These are phyloP conservation scores for Drosophila algonquin DNA, from an alignment of 2,888 invertebrate species.

Conservation along the genomic window DNA sequence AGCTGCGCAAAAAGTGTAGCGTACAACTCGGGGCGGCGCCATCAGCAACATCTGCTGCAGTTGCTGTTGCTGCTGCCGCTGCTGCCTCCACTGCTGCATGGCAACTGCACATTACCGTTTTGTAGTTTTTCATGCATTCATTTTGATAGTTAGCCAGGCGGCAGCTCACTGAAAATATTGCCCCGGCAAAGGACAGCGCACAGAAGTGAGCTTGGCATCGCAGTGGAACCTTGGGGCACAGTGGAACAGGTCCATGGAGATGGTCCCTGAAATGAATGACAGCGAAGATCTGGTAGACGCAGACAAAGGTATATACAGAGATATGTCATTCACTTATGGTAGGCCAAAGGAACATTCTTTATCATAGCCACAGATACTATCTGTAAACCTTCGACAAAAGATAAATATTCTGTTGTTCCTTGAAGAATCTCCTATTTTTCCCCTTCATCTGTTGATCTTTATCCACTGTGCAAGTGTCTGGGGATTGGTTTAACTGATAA, in stretches of 20 bases:
- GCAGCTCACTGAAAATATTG: conserved; percentile 61
- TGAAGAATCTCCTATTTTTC: no score
- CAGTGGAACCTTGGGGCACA: neutral
- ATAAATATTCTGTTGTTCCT: no score
- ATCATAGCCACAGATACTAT: no score
- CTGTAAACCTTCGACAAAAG: no score
- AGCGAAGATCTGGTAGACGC: neutral
- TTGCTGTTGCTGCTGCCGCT: conserved; percentile 30
- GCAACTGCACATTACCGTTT: conserved; percentile 73
- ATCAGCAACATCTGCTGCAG: conserved; percentile 36
- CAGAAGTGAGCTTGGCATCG: conserved; percentile 1
- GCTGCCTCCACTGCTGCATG: conserved; percentile 40
- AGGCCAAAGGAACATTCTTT: no score
- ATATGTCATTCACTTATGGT: no score
- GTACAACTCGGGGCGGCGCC: conserved; percentile 47
- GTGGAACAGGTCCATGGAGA: neutral
- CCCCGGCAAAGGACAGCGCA: conserved; percentile 22
- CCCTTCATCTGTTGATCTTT: neutral
- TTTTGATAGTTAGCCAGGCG: conserved; percentile 62
- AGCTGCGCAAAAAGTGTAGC: conserved; percentile 46
- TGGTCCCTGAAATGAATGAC: neutral
- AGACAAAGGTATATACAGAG: no score
- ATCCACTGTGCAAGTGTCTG: conserved; percentile 15
- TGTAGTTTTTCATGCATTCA: conserved; percentile 76
- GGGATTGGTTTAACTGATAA: conserved; percentile 64